Evolutionary conservation across 2,888 invertebrate genomes (phyloP), one percentile per base, ranked within the genome.

Genomic region (Cabera pusaria): DNA sequence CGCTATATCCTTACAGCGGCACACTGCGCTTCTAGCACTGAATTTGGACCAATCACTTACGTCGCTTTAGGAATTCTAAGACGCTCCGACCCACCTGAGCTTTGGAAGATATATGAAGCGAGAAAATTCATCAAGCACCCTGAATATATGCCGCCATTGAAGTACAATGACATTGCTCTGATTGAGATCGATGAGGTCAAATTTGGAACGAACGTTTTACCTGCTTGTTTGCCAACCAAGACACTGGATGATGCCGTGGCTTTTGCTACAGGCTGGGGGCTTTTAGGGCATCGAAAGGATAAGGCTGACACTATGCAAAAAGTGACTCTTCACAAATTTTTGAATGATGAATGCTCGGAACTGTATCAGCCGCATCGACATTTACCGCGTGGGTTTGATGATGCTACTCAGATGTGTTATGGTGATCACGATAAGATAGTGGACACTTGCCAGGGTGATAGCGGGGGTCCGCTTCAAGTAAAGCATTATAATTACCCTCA

Each of bases 141-240:
- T 0, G 14, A 47, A 1, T 67, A 59, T 35, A 26, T 35, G 3
- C 44, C 67, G 0, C 67, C 68, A 0, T 11, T 34, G 6, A 54
- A 46, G 19, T 66, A 69, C 34, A 45, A 69, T 31, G 68, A 69
- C 24, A 64, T 69, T n/a, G 66, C 68, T 0, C 36, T 69, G 1
- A 29, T 69, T n/a, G 1, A 19, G 16, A 33, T 33, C 3, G n/a
- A 17, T 0, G 7, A 6, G 6, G 6, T 6, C 11, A 8, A 2
- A 0, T 35, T 35, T 12, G 19, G 25, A 5, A 3, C 11, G 1
- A 17, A 27, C 21, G 27, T 35, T 3, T 6, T 35, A 6, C 35
- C 35, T 4, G 17, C 21, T 2, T 35, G 35, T 11, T 11, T 35
- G 5, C 26, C 26, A 1, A 14, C 14, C 3, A 2, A 4, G 4